Percentiles rank a stretch among this genome's conserved stretches.
Conservation (phyloP, 2,113 vertebrate genomes). For the Kryptolebias marmoratus region DNA sequence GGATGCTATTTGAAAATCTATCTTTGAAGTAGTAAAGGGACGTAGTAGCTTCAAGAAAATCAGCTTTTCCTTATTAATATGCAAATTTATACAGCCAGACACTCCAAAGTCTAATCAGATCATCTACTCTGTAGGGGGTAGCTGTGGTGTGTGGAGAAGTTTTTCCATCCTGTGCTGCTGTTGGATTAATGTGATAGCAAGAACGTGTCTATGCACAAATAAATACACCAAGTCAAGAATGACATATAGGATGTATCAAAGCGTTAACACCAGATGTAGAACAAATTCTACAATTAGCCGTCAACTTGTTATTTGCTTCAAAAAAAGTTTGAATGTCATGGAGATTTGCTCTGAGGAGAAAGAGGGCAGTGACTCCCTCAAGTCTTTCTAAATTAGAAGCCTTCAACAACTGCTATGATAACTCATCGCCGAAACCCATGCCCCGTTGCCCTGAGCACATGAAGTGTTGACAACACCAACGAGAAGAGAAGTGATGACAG, state of each 20-base stretch:
- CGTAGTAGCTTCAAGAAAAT: slow-evolving; percentile 45
- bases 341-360: slow-evolving; percentile 25
- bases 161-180: slow-evolving; percentile 52
- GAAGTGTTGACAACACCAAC: slow-evolving; percentile 30
- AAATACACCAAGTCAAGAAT: neutral
- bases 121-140: slow-evolving; percentile 64
- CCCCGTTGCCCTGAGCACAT: slow-evolving; percentile 38
- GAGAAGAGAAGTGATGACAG: slow-evolving; percentile 58
- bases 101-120: slow-evolving; percentile 73
- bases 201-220: neutral
- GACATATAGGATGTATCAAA: neutral
- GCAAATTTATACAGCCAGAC: slow-evolving; percentile 68
- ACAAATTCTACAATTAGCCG: neutral
- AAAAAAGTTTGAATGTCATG: neutral
- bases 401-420: slow-evolving; percentile 38
- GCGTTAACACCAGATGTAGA: neutral
- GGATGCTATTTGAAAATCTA: slow-evolving; percentile 12
- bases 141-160: slow-evolving; percentile 44
- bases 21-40: slow-evolving; percentile 24
- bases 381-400: slow-evolving; percentile 33
- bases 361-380: slow-evolving; percentile 15
- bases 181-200: slow-evolving; percentile 30
- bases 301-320: neutral
- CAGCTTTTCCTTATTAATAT: slow-evolving; percentile 62
- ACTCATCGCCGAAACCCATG: slow-evolving; percentile 30